A percentile compares a stretch with the other conserved stretches of the same genome.
phyloP scores from a whole-genome alignment of 2,113 vertebrate species.

The Cololabis saira region DNA sequence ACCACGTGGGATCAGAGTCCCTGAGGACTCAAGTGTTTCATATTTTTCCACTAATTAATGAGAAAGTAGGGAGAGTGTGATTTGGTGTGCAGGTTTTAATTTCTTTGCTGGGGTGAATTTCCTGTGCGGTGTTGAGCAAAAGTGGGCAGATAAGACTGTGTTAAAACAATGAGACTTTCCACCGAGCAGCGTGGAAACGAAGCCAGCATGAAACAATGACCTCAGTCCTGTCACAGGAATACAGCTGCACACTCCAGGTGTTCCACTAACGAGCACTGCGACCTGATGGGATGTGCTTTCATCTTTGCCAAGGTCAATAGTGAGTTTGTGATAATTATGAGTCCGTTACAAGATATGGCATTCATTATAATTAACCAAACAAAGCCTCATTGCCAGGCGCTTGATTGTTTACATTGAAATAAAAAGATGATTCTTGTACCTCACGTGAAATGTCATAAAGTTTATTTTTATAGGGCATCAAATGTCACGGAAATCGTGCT shows the following conservation, averaged over 20 bases:
- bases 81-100: not conserved
- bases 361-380: not conserved
- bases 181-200: not conserved
- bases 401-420: not conserved
- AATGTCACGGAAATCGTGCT: not conserved
- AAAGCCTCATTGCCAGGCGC: not conserved
- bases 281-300: not conserved
- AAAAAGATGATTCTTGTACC: no score
- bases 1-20: not conserved
- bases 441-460: not conserved
- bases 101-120: not conserved
- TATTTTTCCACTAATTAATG: slow-evolving; percentile 1
- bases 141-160: not conserved
- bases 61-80: not conserved
- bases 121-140: not conserved
- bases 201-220: not conserved
- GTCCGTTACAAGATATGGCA: not conserved
- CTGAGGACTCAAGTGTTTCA: not conserved
- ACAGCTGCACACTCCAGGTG: not conserved
- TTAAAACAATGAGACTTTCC: not conserved
- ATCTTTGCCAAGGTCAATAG: not conserved
- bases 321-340: not conserved
- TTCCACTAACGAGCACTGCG: slow-evolving; percentile 4
- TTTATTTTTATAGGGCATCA: not conserved
- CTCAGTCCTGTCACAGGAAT: not conserved